Base-by-base conservation (phyloP, 2,888 invertebrate species). In the Serripes groenlandicus region DNA sequence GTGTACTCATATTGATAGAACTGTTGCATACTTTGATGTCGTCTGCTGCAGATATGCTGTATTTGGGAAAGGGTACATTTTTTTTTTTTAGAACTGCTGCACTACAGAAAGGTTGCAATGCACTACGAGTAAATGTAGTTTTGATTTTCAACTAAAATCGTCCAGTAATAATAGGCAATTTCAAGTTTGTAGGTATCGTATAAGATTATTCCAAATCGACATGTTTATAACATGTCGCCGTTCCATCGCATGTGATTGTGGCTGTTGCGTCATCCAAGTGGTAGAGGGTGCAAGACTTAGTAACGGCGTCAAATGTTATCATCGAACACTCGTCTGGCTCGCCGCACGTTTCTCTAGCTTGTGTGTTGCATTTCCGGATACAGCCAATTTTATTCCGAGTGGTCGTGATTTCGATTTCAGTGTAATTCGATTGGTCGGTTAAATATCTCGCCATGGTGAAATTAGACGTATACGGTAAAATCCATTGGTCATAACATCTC, bases 361-460 rank as follows among this genome's bases (percentile, higher is more conserved):
- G 62, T 18, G 34, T n/a, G n/a, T 34, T 62, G 30, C 62, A 62
- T 34, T 62, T 62, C 34, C 62, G 34, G 34, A 62, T 34, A 34
- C 62, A 62, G 7, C 34, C 34, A 21, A 34, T 62, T n/a, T n/a
- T 34, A 34, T 1, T 34, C 18, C 21, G 3, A 21, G 34, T 34
- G 15, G 15, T 3, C n/a, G 15, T n/a, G 32, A 18, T 62, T 62
- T 11, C 34, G 0, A 62, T 15, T 62, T 34, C 34, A 9, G 62
- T 62, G 34, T 32, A 62, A 21, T 62, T 62, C 7, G 62, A 32
- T 62, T 62, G 62, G 34, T 30, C n/a, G 21, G 1, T 5, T 11
- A 34, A 3, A 7, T 4, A n/a, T 7, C n/a, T 62, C 18, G 15
- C 3, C 62, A 34, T 62, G 32, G 34, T 18, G 32, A 62, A 62